Conservation (phyloP, 2,113 vertebrate genomes). For the Leptobrachium leishanense region DNA sequence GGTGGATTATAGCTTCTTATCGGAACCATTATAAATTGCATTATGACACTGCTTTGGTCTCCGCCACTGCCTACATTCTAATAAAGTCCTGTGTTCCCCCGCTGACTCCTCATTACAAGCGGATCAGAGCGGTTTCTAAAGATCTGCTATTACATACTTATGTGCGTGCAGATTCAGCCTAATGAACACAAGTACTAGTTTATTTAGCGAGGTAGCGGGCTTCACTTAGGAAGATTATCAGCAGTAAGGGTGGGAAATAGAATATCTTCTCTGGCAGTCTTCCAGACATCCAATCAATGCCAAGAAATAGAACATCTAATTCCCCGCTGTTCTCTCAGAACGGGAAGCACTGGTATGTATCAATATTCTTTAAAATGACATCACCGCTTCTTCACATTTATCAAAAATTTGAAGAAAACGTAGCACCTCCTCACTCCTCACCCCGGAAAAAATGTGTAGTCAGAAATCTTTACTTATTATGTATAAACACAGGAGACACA, state of each 20-base stretch:
- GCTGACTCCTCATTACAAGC: conserved; percentile 24
- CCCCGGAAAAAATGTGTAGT: conserved; percentile 43
- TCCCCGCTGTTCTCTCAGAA: conserved; percentile 57
- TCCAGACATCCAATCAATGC: conserved; percentile 73
- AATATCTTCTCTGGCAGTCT: conserved; percentile 62
- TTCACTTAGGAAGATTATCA: conserved; percentile 57
- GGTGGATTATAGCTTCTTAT: neutral
- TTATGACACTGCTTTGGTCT: conserved; percentile 6
- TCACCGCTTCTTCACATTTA: conserved; percentile 37
- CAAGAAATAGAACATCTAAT: conserved; percentile 63
- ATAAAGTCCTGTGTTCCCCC: neutral
- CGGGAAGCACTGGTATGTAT: conserved; percentile 55
- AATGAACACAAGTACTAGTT: conserved; percentile 67
- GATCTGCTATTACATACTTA: conserved; percentile 44
- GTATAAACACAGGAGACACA: conserved; percentile 53
- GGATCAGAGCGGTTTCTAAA: conserved; percentile 19
- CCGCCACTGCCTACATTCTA: neutral
- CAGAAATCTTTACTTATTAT: conserved; percentile 52
- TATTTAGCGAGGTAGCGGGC: conserved; percentile 62
- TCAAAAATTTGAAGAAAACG: conserved; percentile 49
- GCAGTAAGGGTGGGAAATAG: conserved; percentile 59
- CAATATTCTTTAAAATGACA: conserved; percentile 60
- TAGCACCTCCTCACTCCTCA: conserved; percentile 13
- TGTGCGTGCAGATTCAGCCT: conserved; percentile 64
- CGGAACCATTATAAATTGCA: conserved; percentile 3